Conservation (phyloP, 2,113 vertebrate genomes). For the Chascanopsetta lugubris region DNA sequence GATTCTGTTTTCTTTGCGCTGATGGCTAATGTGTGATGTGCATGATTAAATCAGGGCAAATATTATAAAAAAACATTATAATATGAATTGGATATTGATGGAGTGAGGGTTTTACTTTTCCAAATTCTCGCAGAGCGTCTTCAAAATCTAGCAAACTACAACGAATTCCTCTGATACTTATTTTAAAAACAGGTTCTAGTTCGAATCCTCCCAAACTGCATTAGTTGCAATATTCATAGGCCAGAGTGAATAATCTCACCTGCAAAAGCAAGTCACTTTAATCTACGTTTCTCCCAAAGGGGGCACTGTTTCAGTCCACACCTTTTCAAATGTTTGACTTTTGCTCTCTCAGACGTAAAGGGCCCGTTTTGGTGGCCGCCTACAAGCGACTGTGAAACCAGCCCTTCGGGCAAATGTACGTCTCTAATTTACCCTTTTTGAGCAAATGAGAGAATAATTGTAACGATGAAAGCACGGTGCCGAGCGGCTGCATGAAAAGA, state of each 20-base stretch:
- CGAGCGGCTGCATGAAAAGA: neutral
- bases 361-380: neutral
- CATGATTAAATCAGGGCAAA: neutral
- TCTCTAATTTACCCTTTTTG: neutral
- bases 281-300: neutral
- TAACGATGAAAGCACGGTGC: neutral
- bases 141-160: no score
- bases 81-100: no score
- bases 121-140: no score
- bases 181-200: neutral
- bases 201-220: neutral
- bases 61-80: neutral
- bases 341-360: neutral
- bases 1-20: no score
- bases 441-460: slow-evolving; percentile 2
- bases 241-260: neutral
- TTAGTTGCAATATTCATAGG: neutral
- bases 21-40: no score
- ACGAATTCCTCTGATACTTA: neutral
- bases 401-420: neutral
- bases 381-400: neutral
- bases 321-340: neutral
- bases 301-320: neutral
- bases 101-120: no score
- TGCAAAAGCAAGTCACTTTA: neutral